phyloP scores from a whole-genome alignment of 2,888 invertebrate species.

The Hoplodrina blanda region DNA sequence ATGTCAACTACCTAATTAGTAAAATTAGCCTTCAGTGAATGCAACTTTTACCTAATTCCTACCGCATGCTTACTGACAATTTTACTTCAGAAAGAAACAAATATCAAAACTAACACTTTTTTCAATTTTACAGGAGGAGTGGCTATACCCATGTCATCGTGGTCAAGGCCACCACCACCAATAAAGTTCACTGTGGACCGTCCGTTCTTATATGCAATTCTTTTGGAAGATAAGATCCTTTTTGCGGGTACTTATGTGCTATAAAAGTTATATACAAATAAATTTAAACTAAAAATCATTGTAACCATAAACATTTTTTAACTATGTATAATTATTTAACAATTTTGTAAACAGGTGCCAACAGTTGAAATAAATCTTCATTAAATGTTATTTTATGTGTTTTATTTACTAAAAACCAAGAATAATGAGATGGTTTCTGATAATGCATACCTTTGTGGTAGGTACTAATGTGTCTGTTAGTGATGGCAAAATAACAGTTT shows the following conservation, averaged over 20 bases:
- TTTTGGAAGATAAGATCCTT: conserved; percentile 60
- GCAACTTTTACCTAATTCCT: no score
- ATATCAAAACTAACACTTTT: conserved; percentile 11
- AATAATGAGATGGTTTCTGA: no score
- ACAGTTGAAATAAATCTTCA: neutral
- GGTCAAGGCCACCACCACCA: conserved; percentile 43
- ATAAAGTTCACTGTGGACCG: conserved; percentile 57
- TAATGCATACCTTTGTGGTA: no score
- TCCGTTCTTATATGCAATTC: conserved; percentile 61
- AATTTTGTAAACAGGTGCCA: neutral
- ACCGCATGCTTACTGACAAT: neutral
- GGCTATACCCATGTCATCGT: conserved; percentile 27
- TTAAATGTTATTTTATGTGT: conserved; percentile 2
- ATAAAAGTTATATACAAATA: conserved; percentile 2
- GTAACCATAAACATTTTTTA: neutral
- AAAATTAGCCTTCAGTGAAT: no score
- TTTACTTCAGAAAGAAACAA: neutral
- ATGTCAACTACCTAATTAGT: no score
- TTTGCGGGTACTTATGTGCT: conserved; percentile 59
- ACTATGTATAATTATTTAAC: neutral
- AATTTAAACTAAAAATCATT: neutral
- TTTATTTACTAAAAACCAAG: conserved; percentile 24
- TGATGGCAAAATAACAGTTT: no score
- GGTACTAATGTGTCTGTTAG: no score
- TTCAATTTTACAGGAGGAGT: conserved; percentile 27